A percentile compares a stretch with the other conserved stretches of the same genome.
Conservation (phyloP, 2,113 vertebrate genomes). For the Crotalus helleri region DNA sequence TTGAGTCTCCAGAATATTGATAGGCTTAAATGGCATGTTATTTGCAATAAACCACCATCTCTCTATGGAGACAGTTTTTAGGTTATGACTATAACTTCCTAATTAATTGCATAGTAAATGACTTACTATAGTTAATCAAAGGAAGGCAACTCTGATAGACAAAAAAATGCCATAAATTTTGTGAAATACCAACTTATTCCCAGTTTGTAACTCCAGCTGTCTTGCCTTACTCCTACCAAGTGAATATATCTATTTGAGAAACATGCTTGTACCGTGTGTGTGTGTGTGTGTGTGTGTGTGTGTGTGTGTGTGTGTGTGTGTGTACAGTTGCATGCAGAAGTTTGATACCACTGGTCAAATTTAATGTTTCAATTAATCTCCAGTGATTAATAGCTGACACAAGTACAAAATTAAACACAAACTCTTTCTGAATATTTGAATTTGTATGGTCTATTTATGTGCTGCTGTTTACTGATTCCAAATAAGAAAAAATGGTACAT, state of each 20-base stretch:
- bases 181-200: neutral
- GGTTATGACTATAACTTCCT: neutral
- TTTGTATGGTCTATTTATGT: neutral
- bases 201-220: neutral
- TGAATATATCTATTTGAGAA: neutral
- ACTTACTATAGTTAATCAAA: neutral
- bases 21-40: neutral
- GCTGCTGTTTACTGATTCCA: neutral
- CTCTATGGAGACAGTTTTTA: neutral
- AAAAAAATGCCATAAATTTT: neutral
- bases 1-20: neutral
- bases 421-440: neutral
- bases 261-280: no score
- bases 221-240: neutral
- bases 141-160: neutral
- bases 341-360: neutral
- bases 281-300: no score
- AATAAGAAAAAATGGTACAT: neutral
- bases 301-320: neutral
- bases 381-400: neutral
- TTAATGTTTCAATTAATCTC: neutral
- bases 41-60: neutral
- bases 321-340: neutral
- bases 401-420: neutral
- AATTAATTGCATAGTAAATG: neutral